Base-by-base conservation (phyloP, 2,888 invertebrate genomes). In the Zaprionus bogoriensis region DNA sequence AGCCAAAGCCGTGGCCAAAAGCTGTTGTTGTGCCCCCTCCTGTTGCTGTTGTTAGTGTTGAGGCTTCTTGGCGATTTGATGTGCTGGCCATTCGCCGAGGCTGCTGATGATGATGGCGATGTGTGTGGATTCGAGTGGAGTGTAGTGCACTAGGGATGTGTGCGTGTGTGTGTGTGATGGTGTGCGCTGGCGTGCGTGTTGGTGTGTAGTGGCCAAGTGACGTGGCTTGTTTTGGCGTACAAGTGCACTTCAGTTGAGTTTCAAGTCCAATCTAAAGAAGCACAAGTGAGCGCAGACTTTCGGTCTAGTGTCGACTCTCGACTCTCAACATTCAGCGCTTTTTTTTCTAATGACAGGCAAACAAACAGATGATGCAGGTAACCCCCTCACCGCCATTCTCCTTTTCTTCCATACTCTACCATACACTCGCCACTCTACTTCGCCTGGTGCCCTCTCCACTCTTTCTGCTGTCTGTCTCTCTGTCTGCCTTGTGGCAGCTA, bases 231-330 rank as follows among this genome's bases (percentile, higher is more conserved):
- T 80, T 80, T 83, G 86, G 83, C 81, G 74, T 77, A 79, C 86
- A 85, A 85, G 81, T 85, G 80, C 86, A 85, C 81, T 81, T 82
- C 80, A 85, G 66, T 67, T 83, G 77, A 82, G 79, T 85, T 81
- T 85, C 79, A 77, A 81, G 81, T 79, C 86, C 83, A 83, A 85
- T 86, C 86, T 77, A 83, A 79, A 83, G 86, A 85, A 79, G 85
- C 82, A 85, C 79, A 80, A 80, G 79, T 80, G 79, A 80, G 72
- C 79, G 79, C 68, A 84, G 79, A 80, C 85, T 80, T 84, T 80
- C 85, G 85, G 79, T 79, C 79, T 84, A 79, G 79, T 84, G 85
- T 79, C 85, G 71, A 68, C 74, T 69, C 69, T 58, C 67, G 50
- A 64, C 76, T 74, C 75, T 74, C 72, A 48, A 71, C 74, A 54